Evolutionary conservation across 2,888 invertebrate species (phyloP), one percentile per base, ranked within the genome.

Genomic region (Tuberolachnus salignus): DNA sequence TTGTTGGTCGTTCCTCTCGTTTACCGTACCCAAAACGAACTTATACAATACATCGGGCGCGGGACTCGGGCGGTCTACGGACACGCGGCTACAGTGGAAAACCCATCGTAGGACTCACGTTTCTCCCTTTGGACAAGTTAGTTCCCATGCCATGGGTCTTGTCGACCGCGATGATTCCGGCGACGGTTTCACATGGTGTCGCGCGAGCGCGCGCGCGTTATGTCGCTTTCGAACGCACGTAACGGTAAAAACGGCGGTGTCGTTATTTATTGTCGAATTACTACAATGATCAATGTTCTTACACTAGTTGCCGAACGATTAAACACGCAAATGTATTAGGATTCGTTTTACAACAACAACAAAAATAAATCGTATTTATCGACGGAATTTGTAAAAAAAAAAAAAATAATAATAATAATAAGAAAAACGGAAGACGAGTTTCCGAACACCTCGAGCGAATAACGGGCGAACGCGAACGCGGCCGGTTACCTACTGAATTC

Each of bases 101-200:
- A 59, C 23, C 26, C 59, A 23, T 59, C 34, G 9, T 26, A 59
- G 59, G 23, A 86, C 86, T 87, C 85, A 87, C 86, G 83, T 86
- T 85, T 84, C 86, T 86, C 82, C 85, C 83, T 84, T 86, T 87
- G 82, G 87, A 87, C 83, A 87, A 85, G 84, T 86, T 86, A 85
- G 87, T 86, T 85, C 87, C 87, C 87, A 87, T 87, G 86, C 87
- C 83, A 83, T 83, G 81, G 81, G 82, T 81, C 51, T 66, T 34
- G 49, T n/a, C 4, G 49, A 44, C 44, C 10, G 55, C 70, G 69
- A 49, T 34, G 72, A 72, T 61, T 49, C 49, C 61, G 26, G 34
- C 72, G 9, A 19, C 16, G 13, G 59, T 13, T 26, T 74, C 64
- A 64, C 73, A 74, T n/a, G n/a, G n/a, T n/a, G n/a, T 74, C 0